Percentiles rank a stretch among this genome's conserved stretches.
phyloP scores from a whole-genome alignment of 2,797 vertebrate genomes.

The Cygnus olor region DNA sequence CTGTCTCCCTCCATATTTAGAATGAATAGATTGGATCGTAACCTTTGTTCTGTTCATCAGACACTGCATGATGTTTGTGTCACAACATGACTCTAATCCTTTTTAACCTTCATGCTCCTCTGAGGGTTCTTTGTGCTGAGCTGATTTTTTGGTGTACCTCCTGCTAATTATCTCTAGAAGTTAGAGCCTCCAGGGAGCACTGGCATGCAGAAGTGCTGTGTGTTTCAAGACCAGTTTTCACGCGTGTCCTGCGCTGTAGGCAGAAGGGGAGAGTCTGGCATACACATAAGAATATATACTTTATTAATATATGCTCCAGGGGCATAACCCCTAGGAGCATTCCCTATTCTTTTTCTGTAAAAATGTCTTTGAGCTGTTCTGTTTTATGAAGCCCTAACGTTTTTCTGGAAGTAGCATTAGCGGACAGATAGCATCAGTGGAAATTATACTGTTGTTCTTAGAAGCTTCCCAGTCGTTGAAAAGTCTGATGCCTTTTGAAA shows the following conservation, averaged over 20 bases:
- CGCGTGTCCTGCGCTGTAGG: not conserved
- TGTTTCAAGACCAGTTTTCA: not conserved
- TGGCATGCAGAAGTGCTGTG: not conserved
- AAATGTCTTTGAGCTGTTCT: not conserved
- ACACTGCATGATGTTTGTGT: not conserved
- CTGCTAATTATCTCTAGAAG: not conserved
- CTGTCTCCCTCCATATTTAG: not conserved
- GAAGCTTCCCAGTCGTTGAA: slow-evolving; percentile 5
- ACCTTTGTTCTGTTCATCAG: not conserved
- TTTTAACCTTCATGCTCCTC: not conserved
- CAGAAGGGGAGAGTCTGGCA: not conserved
- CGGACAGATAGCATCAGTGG: not conserved
- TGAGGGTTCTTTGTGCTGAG: not conserved
- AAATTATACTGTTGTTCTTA: slow-evolving; percentile 7
- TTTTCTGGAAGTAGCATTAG: not conserved
- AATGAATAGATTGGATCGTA: not conserved
- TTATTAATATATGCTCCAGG: not conserved
- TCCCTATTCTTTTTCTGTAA: not conserved
- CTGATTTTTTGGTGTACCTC: not conserved
- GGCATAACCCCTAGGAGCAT: not conserved
- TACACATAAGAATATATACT: not conserved
- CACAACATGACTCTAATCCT: not conserved
- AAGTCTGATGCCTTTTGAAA: slow-evolving; percentile 20
- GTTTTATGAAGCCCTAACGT: not conserved
- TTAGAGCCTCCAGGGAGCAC: not conserved